Base-by-base conservation (phyloP, 2,797 vertebrate species). In the Hippocampus kuda region DNA sequence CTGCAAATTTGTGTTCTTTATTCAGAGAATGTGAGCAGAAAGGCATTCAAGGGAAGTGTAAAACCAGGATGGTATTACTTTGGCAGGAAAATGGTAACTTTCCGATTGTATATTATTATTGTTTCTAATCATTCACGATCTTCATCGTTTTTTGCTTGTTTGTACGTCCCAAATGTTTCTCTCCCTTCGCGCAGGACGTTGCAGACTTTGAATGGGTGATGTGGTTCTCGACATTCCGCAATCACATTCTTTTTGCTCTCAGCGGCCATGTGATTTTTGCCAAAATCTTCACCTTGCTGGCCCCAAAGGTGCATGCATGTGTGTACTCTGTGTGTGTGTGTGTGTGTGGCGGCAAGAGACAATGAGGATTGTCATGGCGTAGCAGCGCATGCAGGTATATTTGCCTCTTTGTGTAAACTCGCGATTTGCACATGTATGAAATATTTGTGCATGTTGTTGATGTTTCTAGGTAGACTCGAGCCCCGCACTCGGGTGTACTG, bases 201-300 rank as follows among this genome's bases (percentile, higher is more conserved):
- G 91, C 97, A 0, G 97, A 99, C 85, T 99, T 99, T 18, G 96
- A 99, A 77, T 99, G 97, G 97, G 89, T 91, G 73, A 98, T 98
- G 96, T 99, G 97, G 97, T 98, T 99, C 87, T 91, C 91, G 64
- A 95, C 93, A 4, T 97, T 98, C 91, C 91, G 96, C 75, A 95
- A 96, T 46, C 62, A 95, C 88, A 98, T 99, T 83, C 70, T 99
- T 82, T 98, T 98, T 9, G 92, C 93, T 62, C 94, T 99, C 67
- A 83, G 90, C 0, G 97, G 97, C 71, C 97, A 98, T 0, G 90
- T 99, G 75, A 94, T 99, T 72, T 96, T 98, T 38, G 96, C 90
- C 79, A 98, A 99, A 88, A 89, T 98, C 78, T 95, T 94, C 89
- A 92, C 93, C 13, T 87, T 99, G 86, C 49, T 89, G 0, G 87